These are phyloP conservation scores for Mola mola DNA, from an alignment of 2,113 vertebrate species.

Conservation along the genomic window DNA sequence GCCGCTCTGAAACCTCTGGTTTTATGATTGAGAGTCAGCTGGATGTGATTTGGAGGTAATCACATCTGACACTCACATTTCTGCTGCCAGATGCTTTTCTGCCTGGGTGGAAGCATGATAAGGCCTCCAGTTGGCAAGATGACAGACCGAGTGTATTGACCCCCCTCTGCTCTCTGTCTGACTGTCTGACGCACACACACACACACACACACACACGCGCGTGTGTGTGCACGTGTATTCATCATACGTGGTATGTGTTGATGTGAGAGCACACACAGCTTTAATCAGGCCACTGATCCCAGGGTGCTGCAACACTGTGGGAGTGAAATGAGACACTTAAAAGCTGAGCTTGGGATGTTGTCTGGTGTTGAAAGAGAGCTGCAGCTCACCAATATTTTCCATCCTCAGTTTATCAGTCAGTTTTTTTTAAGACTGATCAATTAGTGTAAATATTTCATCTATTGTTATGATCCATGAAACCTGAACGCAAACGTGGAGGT, in stretches of 20 bases:
- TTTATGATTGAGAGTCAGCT: neutral
- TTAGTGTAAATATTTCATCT: neutral
- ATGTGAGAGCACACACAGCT: constrained; percentile 44
- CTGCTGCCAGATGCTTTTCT: constrained; percentile 37
- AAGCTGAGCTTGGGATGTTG: constrained; percentile 33
- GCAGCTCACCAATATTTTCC: neutral
- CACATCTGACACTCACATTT: constrained; percentile 52
- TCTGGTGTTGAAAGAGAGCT: neutral
- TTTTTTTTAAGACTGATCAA: neutral
- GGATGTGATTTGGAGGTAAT: constrained; percentile 42
- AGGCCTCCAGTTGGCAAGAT: constrained; percentile 54
- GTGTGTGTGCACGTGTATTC: constrained; percentile 31
- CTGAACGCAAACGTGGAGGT: too few relatives aligned
- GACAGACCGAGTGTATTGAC: constrained; percentile 62
- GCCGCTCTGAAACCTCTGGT: neutral
- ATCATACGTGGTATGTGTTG: constrained; percentile 26
- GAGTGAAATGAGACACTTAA: constrained; percentile 56
- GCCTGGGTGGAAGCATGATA: constrained; percentile 39
- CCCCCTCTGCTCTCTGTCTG: constrained; percentile 42
- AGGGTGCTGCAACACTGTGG: constrained; percentile 30
- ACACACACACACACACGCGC: too few relatives aligned
- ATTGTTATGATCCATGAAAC: too few relatives aligned
- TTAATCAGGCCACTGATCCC: constrained; percentile 65
- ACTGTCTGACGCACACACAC: too few relatives aligned
- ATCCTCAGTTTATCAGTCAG: neutral